Base-by-base conservation (phyloP, 2,888 invertebrate genomes). In the Mesopsocus fuscifrons region DNA sequence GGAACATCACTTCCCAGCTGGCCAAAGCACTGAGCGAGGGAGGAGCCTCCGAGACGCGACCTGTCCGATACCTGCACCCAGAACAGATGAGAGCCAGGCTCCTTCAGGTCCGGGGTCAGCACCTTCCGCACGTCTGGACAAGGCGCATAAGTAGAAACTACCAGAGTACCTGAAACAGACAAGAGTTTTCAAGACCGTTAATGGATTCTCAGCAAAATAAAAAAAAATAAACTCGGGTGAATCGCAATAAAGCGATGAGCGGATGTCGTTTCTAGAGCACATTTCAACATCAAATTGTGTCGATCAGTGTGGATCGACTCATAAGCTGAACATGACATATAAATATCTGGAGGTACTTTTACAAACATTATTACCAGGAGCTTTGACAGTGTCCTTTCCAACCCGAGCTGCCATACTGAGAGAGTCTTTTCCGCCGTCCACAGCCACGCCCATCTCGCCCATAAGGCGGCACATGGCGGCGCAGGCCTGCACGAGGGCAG, bases 361-460 rank as follows among this genome's bases (percentile, higher is more conserved):
- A n/a, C n/a, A n/a, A n/a, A n/a, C n/a, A n/a, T n/a, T n/a, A n/a
- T n/a, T 52, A 63, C 69, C 69, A 45, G 70, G 71, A 18, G 71
- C 64, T 55, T 70, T 71, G 22, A 72, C 65, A 2, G 66, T 65
- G 40, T 62, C 68, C 1, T 68, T 67, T 1, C 69, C 73, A 5
- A 92, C 79, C 52, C 84, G 71, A 2, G 94, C 92, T 41, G 94
- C 87, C 97, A 97, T 98, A 44, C 92, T 91, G 15, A 98, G 66
- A 5, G 94, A 92, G 66, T 97, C 95, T 63, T 98, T 95, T 34
- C 97, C 92, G 23, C 97, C 95, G 59, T 97, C 95, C 16, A 95
- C 74, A 5, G 91, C 95, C 17, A 94, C 75, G 26, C 80, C 89
- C 2, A 95, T 63, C 51, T 70, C 59, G 4, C 67, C 64, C 88